Evolutionary conservation across 2,888 invertebrate species (phyloP).

Genomic region (Caenorhabditis auriculariae): DNA sequence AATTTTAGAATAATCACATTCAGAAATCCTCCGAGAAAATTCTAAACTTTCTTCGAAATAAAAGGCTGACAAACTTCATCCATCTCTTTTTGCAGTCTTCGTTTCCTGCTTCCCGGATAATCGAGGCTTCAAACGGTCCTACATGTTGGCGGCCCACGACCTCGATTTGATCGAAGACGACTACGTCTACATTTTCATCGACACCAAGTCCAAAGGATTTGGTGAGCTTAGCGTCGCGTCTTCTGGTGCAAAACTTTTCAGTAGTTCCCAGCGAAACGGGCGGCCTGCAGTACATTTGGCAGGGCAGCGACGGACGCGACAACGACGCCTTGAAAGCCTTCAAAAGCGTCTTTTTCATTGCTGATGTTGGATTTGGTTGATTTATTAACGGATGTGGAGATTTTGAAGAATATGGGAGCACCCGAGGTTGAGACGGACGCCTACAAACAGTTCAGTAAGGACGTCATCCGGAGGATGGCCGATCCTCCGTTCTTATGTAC

Average conservation of each 20-base stretch:
- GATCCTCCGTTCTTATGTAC: conserved; percentile 46
- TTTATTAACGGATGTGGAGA: conserved; percentile 6
- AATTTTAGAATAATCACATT: too few relatives aligned
- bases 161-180: conserved; percentile 27
- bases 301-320: too few relatives aligned
- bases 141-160: conserved; percentile 33
- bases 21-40: too few relatives aligned
- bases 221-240: too few relatives aligned
- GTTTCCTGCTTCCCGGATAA: conserved; percentile 20
- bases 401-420: conserved; percentile 25
- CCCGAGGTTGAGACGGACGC: conserved; percentile 17
- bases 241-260: too few relatives aligned
- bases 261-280: neutral
- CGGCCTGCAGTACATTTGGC: neutral
- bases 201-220: conserved; percentile 24
- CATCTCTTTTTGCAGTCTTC: conserved; percentile 23
- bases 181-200: conserved; percentile 39
- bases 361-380: conserved; percentile 10
- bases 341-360: conserved; percentile 11
- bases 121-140: conserved; percentile 14
- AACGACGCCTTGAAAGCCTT: too few relatives aligned
- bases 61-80: too few relatives aligned
- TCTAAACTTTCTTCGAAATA: too few relatives aligned
- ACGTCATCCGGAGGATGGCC: conserved; percentile 39
- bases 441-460: conserved; percentile 33